Base-by-base conservation (phyloP, 92 coral and sea anemone genomes). In the Isaurus tuberculatus region DNA sequence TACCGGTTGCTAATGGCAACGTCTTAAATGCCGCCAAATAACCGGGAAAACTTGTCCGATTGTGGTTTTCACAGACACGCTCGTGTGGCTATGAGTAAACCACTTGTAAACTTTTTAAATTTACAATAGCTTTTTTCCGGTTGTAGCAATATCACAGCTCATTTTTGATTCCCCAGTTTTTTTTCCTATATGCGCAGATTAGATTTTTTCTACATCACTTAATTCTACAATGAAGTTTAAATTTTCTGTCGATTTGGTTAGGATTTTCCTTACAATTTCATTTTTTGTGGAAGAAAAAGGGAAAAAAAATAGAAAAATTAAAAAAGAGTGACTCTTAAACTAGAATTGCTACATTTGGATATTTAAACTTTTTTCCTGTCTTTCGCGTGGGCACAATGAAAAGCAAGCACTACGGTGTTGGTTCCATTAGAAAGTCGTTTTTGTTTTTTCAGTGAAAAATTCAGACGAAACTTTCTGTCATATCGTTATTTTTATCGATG, bases 41-140 rank as follows among this genome's bases (percentile, higher is more conserved):
- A 28, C 55, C 70, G 34, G n/a, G n/a, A 19, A 13, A 22, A 8
- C 22, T 34, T 8, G 79, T 73, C 79, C 26, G 64, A 36, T 7
- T 29, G 79, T 8, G 37, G 53, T 46, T 73, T 29, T 22, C 5
- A 32, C 20, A 42, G 70, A 58, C 51, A 57, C 22, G 82, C 33
- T 60, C 49, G 67, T 57, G 82, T 37, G 80, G 8, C 67, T 3
- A 5, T 55, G 9, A 36, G 53, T n/a, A 77, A 58, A 77, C 70
- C 82, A 77, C 82, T 77, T 77, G 53, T 32, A 33, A 26, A 58
- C 26, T 65, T 77, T 60, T 77, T 10, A 43, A 55, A 74, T 22
- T 22, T 34, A 32, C 32, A 77, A 77, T 33, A 77, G 32, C 31
- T 26, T 77, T 22, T 77, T 77, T 77, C 82, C 82, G 70, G 82